Conservation (phyloP, 2,113 vertebrate species). For the Orthonyx spaldingii region DNA sequence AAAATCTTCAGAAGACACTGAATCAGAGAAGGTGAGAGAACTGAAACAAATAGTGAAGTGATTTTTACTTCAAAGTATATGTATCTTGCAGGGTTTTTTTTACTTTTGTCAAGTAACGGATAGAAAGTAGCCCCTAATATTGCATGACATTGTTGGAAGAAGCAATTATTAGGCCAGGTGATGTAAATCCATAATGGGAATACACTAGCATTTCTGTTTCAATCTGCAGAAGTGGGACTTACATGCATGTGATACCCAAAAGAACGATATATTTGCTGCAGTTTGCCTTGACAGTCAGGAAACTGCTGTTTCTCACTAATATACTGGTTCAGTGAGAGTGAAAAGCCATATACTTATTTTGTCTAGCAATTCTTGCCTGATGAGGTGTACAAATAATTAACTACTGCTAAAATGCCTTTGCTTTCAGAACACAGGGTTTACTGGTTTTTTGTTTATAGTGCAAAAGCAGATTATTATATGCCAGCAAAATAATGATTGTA, state of each 20-base stretch:
- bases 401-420: neutral
- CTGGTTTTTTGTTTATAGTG: neutral
- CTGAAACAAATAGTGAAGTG: neutral
- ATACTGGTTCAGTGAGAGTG: neutral
- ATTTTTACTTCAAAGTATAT: neutral
- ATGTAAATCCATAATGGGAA: neutral
- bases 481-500: neutral
- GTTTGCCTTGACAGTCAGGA: neutral
- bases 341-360: neutral
- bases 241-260: neutral
- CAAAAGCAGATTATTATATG: neutral
- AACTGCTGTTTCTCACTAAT: neutral
- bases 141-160: neutral
- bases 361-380: neutral
- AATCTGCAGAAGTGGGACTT: neutral
- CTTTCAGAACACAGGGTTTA: neutral
- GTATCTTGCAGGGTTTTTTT: neutral
- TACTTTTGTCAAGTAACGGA: neutral
- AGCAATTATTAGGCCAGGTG: neutral
- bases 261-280: neutral
- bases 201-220: neutral
- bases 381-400: neutral
- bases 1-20: conserved; percentile 56
- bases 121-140: neutral
- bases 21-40: conserved; percentile 66